Evolutionary conservation across 2,888 invertebrate species (phyloP).

Genomic region (Platycheirus rosarum): DNA sequence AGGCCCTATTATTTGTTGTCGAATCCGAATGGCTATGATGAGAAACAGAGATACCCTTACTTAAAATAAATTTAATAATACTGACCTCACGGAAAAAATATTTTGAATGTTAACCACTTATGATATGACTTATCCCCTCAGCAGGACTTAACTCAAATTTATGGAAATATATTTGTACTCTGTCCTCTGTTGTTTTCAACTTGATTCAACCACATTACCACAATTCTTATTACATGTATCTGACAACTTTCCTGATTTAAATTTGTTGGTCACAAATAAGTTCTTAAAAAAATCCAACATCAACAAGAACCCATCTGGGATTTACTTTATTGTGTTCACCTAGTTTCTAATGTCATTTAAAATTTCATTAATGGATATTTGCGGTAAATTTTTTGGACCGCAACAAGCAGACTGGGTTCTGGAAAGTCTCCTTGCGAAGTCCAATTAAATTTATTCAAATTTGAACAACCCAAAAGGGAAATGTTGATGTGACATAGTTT

Average conservation of each 20-base stretch:
- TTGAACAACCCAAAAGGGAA: constrained; percentile 14
- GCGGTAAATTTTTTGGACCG: neutral
- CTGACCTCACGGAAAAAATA: no score
- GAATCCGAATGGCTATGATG: no score
- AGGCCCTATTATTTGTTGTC: no score
- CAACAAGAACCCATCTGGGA: neutral
- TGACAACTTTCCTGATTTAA: neutral
- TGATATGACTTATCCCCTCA: no score
- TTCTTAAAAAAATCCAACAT: constrained; percentile 6
- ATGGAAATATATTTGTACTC: no score
- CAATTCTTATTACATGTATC: no score
- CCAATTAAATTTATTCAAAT: constrained; percentile 30
- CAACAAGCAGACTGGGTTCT: constrained; percentile 16
- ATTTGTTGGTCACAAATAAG: constrained; percentile 6
- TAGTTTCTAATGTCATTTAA: constrained; percentile 17
- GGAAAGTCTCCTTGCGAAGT: constrained; percentile 4
- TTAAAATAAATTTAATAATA: no score
- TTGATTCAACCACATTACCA: no score
- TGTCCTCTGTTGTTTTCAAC: no score
- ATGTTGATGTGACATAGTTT: constrained; percentile 26
- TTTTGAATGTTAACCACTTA: no score
- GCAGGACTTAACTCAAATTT: no score
- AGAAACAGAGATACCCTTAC: no score
- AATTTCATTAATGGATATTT: constrained; percentile 22
- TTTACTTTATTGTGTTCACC: constrained; percentile 9